Evolutionary conservation across 2,113 vertebrate genomes (phyloP), one percentile per base, ranked within the genome.

Genomic region (Cephalopterus ornatus): DNA sequence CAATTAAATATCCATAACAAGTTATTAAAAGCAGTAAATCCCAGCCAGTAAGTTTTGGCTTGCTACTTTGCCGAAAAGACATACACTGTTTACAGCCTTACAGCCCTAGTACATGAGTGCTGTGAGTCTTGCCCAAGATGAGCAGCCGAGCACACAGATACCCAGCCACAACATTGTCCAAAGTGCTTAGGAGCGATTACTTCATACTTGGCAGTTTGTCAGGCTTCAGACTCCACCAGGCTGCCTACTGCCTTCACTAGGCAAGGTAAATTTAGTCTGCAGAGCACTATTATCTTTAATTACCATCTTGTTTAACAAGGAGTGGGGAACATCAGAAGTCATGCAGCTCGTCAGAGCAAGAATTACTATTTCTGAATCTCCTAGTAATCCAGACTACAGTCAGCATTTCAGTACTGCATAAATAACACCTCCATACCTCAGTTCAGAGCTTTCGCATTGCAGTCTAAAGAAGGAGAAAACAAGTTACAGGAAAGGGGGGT

Each of bases 221-320:
- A 90, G 46, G 21, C 37, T 88, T 72, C 88, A 91, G 61, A 58
- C 85, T 95, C 65, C 77, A 61, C 32, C 63, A 16, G 68, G 35
- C 61, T 91, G 80, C 86, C 52, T 85, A 44, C 35, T 63, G 52
- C 37, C 49, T 88, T 81, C 62, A 55, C 72, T 66, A 94, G 49
- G 46, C n/a, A 82, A 91, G 66, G 53, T 62, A 86, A 77, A 83
- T 70, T 85, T 73, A 95, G 68, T 86, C 42, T 89, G 56, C 49
- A 92, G 39, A 53, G 35, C n/a, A 44, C 41, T 24, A 67, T 79
- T 89, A 96, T 85, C 85, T 89, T 76, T 85, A 87, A 96, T 93
- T 96, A 93, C 35, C 37, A 96, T 94, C 93, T 92, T 93, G 46
- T 85, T 95, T 74, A 85, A 81, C 52, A 62, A 63, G 84, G 88